Base-by-base conservation (phyloP, 1,140 invertebrate species). In the Agrilus planipennis region DNA sequence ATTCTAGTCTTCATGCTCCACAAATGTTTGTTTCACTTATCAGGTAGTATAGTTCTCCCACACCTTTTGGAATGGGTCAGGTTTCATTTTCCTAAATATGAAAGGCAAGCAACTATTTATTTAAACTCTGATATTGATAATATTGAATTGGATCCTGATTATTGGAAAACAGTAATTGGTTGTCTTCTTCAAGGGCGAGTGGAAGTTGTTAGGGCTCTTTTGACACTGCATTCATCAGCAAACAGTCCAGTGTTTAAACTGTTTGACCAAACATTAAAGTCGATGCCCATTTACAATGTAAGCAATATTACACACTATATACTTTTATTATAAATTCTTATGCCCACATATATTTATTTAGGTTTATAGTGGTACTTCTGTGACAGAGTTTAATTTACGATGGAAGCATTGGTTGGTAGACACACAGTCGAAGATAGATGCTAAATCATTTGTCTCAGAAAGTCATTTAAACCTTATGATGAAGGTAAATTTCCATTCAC, bases 371-470 rank as follows among this genome's bases (percentile, higher is more conserved):
- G 80, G 80, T 16, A 69, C 82, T 49, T 82, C 87, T 14, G 64
- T 81, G 2, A 78, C 79, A 46, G 89, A 93, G 63, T 93, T 91
- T 62, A 79, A 75, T 29, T 72, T 87, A 36, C 76, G 80, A 39
- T 92, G 88, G 84, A 80, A 83, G 51, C 76, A 86, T 49, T 94
- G 91, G 91, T 77, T 86, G 50, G 73, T 80, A 2, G 84, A 89
- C 57, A 75, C 85, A 36, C 66, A 77, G 32, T 71, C 75, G 2
- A 79, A 84, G 57, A 63, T 91, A 20, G 72, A 76, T 42, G 75
- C 76, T 10, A 75, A 81, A 49, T 63, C 75, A 6, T 84, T 91
- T 55, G 56, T 70, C 12, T 62, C 73, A 20, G 76, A 82, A 45
- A 65, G 69, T 4, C 72, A 90, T 42, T 64, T 95, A 11, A 76